Evolutionary conservation across 1,140 invertebrate species (phyloP).

Genomic region (Aricia agestis): DNA sequence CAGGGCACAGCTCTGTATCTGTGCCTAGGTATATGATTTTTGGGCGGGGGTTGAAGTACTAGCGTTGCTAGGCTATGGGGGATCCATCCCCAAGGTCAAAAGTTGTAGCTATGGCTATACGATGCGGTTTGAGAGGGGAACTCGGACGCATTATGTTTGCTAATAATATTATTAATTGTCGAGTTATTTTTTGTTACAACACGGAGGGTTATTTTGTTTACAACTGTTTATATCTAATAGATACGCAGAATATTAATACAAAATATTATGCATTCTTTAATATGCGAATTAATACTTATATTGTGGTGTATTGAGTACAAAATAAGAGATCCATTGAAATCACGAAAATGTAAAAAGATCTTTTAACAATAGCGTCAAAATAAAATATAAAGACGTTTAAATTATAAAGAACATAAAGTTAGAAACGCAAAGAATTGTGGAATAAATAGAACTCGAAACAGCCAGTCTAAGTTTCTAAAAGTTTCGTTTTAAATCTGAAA

Average conservation of each 20-base stretch:
- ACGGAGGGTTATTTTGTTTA: background rate
- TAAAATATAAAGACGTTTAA: conserved; percentile 11
- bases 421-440: conserved; percentile 20
- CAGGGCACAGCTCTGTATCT: conserved; percentile 44
- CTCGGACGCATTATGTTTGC: conserved; percentile 22
- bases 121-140: conserved; percentile 34
- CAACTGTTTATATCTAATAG: background rate
- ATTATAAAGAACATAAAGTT: conserved; percentile 7
- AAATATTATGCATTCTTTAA: background rate
- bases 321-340: background rate
- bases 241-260: background rate
- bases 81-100: conserved; percentile 65
- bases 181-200: conserved; percentile 27
- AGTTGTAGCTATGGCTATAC: conserved; percentile 51
- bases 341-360: background rate
- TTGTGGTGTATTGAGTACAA: background rate
- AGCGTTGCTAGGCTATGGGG: conserved; percentile 68
- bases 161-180: conserved; percentile 19
- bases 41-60: conserved; percentile 57
- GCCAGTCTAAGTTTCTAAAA: conserved; percentile 33
- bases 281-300: background rate
- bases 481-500: conserved; percentile 42
- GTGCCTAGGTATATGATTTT: conserved; percentile 56
- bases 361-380: background rate
- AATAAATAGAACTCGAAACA: conserved; percentile 21